Evolutionary conservation across 2,888 invertebrate genomes (phyloP), one percentile per base, ranked within the genome.

Genomic region (Ectemnius lituratus): DNA sequence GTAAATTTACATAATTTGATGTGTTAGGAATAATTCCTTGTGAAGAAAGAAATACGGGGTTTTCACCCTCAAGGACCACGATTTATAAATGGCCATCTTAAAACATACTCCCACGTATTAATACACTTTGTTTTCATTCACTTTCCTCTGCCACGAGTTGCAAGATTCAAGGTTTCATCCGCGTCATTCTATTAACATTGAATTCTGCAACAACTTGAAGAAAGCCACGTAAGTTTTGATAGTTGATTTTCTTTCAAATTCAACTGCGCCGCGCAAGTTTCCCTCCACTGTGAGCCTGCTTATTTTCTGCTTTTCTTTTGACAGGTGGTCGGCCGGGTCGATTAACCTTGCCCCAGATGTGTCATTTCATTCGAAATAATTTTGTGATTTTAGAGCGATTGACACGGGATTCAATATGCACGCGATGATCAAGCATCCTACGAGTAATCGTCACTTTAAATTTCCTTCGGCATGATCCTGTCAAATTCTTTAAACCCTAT

Each of bases 321-420:
- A 37, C 67, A 76, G 61, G 61, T 76, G 67, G 58, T 58, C 23
- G 13, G 11, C n/a, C 14, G 20, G 16, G 45, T 58, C 49, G 60
- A 27, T 45, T 59, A 60, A 16, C 57, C 18, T 52, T 45, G n/a
- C 13, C 2, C 18, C 8, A n/a, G 6, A 57, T 20, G 11, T 37
- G 37, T 37, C 37, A 37, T 37, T 37, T 0, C 8, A 4, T 37
- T 37, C 11, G 8, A 2, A 37, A 11, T 37, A 11, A 37, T 8
- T 37, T 37, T 6, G 37, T 37, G 37, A 37, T 11, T 37, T 37
- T 37, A 37, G 37, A 11, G 0, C 37, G 11, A 37, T 8, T 37
- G 37, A 37, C 37, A 11, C 37, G 37, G 37, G 37, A 37, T 37
- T 37, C 37, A 8, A 37, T 37, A 37, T 37, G 37, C 37, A 8